These are phyloP conservation scores for Heliothis peltigera DNA, from an alignment of 2,888 invertebrate species.

Conservation along the genomic window DNA sequence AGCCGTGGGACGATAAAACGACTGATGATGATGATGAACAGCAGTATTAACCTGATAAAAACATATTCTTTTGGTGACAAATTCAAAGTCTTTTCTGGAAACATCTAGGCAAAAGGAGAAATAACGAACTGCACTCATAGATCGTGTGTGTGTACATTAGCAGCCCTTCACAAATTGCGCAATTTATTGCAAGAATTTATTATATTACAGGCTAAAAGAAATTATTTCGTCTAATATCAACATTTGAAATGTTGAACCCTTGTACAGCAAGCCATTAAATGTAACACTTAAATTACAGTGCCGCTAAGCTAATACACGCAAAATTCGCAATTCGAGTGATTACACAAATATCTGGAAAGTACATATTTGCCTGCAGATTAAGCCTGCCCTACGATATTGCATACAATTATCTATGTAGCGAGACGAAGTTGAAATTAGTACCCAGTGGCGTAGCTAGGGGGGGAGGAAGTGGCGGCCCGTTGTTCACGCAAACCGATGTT, in stretches of 20 bases:
- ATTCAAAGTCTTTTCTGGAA: no score
- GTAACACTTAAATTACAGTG: conserved; percentile 46
- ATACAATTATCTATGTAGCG: conserved; percentile 35
- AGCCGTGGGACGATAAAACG: no score
- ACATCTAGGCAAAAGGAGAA: no score
- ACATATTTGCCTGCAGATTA: neutral
- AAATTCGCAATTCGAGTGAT: conserved; percentile 38
- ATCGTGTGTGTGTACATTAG: no score
- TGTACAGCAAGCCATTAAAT: conserved; percentile 38
- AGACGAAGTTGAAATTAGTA: conserved; percentile 29
- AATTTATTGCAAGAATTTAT: no score
- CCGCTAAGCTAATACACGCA: conserved; percentile 18
- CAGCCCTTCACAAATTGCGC: neutral
- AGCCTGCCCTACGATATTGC: conserved; percentile 17
- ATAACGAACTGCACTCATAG: neutral
- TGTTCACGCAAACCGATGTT: no score
- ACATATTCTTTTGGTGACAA: no score
- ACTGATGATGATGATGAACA: no score
- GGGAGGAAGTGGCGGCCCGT: no score
- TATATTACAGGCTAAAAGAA: conserved; percentile 19
- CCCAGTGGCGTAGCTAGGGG: no score
- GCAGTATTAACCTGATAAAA: no score
- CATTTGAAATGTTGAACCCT: conserved; percentile 27
- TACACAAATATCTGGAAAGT: conserved; percentile 38
- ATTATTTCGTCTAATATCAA: conserved; percentile 33